Evolutionary conservation across 2,113 vertebrate species (phyloP), one percentile per base, ranked within the genome.

Genomic region (Monarcha castaneiventris): DNA sequence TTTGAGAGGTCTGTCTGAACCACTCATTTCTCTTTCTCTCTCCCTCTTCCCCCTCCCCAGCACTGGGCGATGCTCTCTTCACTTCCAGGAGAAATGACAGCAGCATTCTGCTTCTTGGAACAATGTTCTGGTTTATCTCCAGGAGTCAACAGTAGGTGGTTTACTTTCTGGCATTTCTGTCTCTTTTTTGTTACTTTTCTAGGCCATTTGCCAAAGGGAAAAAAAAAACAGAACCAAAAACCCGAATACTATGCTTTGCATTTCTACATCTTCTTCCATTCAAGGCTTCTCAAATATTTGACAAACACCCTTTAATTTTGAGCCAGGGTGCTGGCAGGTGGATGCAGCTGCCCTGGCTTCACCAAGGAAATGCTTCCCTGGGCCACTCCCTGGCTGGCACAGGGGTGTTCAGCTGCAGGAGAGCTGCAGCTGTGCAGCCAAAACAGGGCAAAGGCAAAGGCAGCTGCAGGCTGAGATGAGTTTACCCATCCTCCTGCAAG

Each of bases 181-280:
- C 83, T 90, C 86, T 78, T 94, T 96, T 93, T 84, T 83, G 76
- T 92, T 95, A 89, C 83, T 96, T 96, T 92, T 87, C 64, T 78
- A 88, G 90, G 93, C 69, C 61, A 46, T 93, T 93, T 95, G 83
- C 93, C 93, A 94, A 87, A 80, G 29, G 33, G 9, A 3, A 16
- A 22, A 30, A 46, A 35, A 32, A 59, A 3, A 10, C 37, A 37
- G 8, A 37, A 20, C 26, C 25, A 37, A 21, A 23, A 74, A 27
- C 13, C 9, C 0, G 0, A 74, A 86, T 46, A 59, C 33, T 26
- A 49, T 32, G 43, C 61, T 94, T 90, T 90, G 55, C 63, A 90
- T 93, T 94, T 94, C 64, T 92, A 4, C 64, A 81, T 90, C 56
- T 88, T 90, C 48, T 86, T 93, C 80, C 26, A 75, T 81, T 78